phyloP scores from a whole-genome alignment of 1,140 invertebrate species.

The Drosophila prosaltans region DNA sequence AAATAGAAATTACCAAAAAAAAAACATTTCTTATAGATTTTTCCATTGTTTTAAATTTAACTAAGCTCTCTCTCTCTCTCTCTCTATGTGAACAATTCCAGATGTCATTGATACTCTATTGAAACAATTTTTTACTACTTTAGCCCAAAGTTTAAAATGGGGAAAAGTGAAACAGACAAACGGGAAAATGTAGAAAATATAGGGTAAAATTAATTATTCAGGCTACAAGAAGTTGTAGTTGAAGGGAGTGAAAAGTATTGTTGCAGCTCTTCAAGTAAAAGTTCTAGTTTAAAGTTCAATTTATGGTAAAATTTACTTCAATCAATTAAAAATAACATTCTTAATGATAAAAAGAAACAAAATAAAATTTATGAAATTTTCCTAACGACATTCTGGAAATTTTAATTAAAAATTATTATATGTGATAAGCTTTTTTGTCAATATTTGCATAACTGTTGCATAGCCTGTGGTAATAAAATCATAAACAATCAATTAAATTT shows the following conservation, averaged over 20 bases:
- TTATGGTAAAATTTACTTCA: not conserved
- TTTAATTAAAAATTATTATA: conserved; percentile 7
- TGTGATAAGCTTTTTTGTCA: not conserved
- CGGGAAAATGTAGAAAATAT: conserved; percentile 15
- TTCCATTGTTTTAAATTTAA: not conserved
- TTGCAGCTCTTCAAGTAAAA: not conserved
- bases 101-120: conserved; percentile 26
- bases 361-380: not conserved
- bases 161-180: not conserved
- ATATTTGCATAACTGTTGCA: not conserved
- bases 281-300: not conserved
- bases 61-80: not conserved
- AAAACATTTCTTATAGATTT: not conserved
- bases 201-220: conserved; percentile 45
- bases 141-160: no score
- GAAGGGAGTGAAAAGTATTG: not conserved
- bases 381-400: not conserved
- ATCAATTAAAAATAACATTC: not conserved
- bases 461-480: not conserved
- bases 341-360: no score
- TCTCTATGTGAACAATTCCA: conserved; percentile 43
- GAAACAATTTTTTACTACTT: not conserved
- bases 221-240: conserved; percentile 25
- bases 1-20: not conserved
- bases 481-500: conserved; percentile 14